A percentile compares a stretch with the other conserved stretches of the same genome.
Evolutionary conservation across 2,888 invertebrate species (phyloP).

Genomic region (Cephus rjabovi): DNA sequence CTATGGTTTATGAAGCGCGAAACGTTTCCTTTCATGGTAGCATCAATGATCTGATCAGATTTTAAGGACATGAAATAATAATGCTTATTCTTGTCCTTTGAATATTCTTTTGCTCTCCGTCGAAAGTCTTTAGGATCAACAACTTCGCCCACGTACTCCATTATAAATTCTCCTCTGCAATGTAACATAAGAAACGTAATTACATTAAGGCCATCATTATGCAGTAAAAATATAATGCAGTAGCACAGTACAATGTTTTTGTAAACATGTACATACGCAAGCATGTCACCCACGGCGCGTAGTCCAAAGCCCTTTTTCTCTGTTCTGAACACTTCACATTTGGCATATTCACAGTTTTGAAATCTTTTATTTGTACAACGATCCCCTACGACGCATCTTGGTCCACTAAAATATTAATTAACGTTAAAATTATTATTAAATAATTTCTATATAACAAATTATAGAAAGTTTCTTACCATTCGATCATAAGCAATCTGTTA

Average conservation of each 20-base stretch:
- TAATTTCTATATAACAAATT: background rate
- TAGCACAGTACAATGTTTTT: background rate
- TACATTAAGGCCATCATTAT: background rate
- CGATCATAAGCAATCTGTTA: slow-evolving; percentile 97
- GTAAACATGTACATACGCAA: slow-evolving; percentile 71
- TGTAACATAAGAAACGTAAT: slow-evolving; percentile 23
- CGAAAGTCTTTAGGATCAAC: slow-evolving; percentile 91
- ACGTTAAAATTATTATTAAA: slow-evolving; percentile 4
- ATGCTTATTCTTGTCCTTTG: slow-evolving; percentile 89
- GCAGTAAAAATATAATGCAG: background rate
- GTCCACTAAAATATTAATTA: slow-evolving; percentile 76
- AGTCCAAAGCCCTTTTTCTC: slow-evolving; percentile 97
- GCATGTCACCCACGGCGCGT: slow-evolving; percentile 78
- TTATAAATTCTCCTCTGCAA: slow-evolving; percentile 90
- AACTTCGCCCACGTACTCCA: slow-evolving; percentile 99
- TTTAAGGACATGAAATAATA: slow-evolving; percentile 98
- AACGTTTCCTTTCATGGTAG: slow-evolving; percentile 94
- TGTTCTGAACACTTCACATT: slow-evolving; percentile 89
- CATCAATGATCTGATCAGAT: slow-evolving; percentile 95
- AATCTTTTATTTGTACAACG: slow-evolving; percentile 96
- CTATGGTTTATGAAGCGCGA: slow-evolving; percentile 99
- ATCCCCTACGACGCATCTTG: slow-evolving; percentile 88
- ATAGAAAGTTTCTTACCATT: slow-evolving; percentile 77
- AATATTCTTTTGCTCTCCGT: slow-evolving; percentile 87
- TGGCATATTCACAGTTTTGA: slow-evolving; percentile 86